phyloP scores from a whole-genome alignment of 2,797 vertebrate genomes.

The Pseudochromis fuscus region DNA sequence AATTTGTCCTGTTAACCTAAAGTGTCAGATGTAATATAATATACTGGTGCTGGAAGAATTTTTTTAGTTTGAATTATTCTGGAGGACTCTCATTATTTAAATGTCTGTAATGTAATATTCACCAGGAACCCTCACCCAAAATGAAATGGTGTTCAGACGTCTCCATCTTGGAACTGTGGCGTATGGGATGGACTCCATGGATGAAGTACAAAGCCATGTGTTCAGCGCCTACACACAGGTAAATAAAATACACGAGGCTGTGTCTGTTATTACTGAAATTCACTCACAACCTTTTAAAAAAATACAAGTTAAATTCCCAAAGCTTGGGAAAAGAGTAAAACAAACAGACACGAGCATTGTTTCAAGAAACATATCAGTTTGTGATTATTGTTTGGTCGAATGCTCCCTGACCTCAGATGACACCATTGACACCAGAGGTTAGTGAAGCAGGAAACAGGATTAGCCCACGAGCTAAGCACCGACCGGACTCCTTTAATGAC shows the following conservation, averaged over 20 bases:
- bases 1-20: background rate
- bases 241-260: background rate
- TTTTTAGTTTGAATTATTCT: background rate
- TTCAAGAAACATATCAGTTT: conserved; percentile 68
- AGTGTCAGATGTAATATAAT: background rate
- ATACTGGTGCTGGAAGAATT: too few relatives aligned
- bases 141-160: conserved; percentile 98
- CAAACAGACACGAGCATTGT: conserved; percentile 50
- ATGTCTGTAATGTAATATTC: background rate
- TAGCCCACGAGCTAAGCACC: conserved; percentile 81
- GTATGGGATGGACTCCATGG: conserved; percentile 98
- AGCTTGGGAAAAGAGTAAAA: conserved; percentile 12
- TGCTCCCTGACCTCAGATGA: conserved; percentile 85
- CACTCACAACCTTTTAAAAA: background rate
- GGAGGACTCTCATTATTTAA: background rate
- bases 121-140: conserved; percentile 96
- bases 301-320: conserved; percentile 17
- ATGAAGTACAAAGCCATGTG: conserved; percentile 98
- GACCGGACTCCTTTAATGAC: conserved; percentile 93
- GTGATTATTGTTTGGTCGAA: conserved; percentile 88
- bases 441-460: conserved; percentile 94
- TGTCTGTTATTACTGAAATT: background rate
- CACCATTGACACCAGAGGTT: conserved; percentile 94
- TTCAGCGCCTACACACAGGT: conserved; percentile 99
- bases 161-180: conserved; percentile 97